Conservation (phyloP, 2,113 vertebrate genomes). For the Mobula hypostoma region DNA sequence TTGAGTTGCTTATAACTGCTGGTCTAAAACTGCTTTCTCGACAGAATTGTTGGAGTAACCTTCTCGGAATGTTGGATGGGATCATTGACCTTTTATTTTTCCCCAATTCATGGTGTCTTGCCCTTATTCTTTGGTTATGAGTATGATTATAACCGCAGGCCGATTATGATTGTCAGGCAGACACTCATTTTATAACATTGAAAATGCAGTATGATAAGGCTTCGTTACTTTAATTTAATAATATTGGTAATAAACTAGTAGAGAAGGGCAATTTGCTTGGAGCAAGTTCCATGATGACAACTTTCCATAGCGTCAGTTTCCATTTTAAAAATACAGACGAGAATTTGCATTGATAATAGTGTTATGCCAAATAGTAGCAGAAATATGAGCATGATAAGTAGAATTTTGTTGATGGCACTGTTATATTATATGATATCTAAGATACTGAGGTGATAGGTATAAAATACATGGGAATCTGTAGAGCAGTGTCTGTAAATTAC, state of each 20-base stretch:
- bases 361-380: not conserved
- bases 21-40: too few relatives aligned
- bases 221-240: not conserved
- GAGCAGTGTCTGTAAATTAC: not conserved
- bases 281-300: not conserved
- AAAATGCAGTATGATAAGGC: not conserved
- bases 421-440: not conserved
- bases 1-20: too few relatives aligned
- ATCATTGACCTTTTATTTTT: not conserved
- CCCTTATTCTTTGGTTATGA: not conserved
- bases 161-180: not conserved
- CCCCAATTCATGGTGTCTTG: not conserved
- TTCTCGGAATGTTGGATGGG: not conserved
- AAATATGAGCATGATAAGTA: not conserved
- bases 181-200: not conserved
- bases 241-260: not conserved
- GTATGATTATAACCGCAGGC: not conserved
- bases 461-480: not conserved
- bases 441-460: not conserved
- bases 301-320: not conserved
- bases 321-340: not conserved
- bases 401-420: not conserved
- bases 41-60: too few relatives aligned
- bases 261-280: not conserved
- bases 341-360: not conserved